phyloP scores from a whole-genome alignment of 2,888 invertebrate species.

The Ormyrus pomaceus region DNA sequence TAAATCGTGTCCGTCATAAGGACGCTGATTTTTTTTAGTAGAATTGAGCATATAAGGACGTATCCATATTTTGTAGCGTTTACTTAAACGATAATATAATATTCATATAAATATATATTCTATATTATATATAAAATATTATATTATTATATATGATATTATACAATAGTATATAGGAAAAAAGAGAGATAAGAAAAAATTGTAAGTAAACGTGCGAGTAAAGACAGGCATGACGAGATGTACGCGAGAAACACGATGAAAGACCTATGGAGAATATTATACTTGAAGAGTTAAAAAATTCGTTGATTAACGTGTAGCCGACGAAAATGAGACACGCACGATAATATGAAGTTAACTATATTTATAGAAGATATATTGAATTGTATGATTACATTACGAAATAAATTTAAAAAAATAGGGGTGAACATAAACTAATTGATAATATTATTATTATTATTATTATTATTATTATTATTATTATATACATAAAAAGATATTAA shows the following conservation, averaged over 20 bases:
- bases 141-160: conserved; percentile 39
- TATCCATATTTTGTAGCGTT: conserved; percentile 73
- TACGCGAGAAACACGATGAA: conserved; percentile 32
- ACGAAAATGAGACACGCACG: conserved; percentile 18
- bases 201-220: conserved; percentile 5
- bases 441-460: conserved; percentile 59
- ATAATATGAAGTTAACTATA: conserved; percentile 72
- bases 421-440: conserved; percentile 54
- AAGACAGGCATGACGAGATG: conserved; percentile 35
- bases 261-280: not conserved
- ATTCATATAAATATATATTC: conserved; percentile 43
- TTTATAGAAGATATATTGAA: conserved; percentile 72
- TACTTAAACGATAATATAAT: conserved; percentile 61
- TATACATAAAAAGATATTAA: conserved; percentile 54
- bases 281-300: not conserved
- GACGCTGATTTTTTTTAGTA: conserved; percentile 40
- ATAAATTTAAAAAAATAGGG: conserved; percentile 39
- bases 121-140: conserved; percentile 33
- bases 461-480: conserved; percentile 58
- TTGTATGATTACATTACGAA: conserved; percentile 54
- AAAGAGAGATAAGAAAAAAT: conserved; percentile 34
- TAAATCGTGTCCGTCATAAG: conserved; percentile 22
- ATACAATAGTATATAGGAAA: conserved; percentile 42
- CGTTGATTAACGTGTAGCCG: conserved; percentile 5
- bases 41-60: conserved; percentile 48